Percentiles rank a stretch among this genome's conserved stretches.
These are phyloP conservation scores for Gobio gobio DNA, from an alignment of 2,113 vertebrate species.

Conservation along the genomic window DNA sequence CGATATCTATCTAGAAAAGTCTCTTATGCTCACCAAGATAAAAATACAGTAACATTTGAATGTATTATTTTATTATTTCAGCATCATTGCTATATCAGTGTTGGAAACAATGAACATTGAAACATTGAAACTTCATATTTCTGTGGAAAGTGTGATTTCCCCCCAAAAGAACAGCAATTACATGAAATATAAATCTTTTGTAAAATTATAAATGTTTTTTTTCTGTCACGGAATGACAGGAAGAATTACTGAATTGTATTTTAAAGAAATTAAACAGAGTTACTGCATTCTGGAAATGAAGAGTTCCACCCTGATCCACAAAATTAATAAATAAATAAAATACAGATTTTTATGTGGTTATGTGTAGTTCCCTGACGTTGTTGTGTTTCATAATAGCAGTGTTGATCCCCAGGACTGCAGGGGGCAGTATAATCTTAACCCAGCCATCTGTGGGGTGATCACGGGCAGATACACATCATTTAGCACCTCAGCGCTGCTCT, in stretches of 20 bases:
- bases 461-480: constrained; percentile 46
- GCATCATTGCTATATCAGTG: too few relatives aligned
- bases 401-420: constrained; percentile 70
- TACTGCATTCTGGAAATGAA: not conserved
- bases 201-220: not conserved
- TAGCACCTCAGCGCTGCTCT: constrained; percentile 25
- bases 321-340: not conserved
- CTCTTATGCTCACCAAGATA: too few relatives aligned
- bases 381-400: not conserved
- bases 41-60: too few relatives aligned
- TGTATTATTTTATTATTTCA: too few relatives aligned
- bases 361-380: not conserved
- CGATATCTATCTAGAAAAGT: too few relatives aligned
- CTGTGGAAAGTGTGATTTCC: too few relatives aligned
- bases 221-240: not conserved
- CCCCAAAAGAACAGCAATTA: not conserved
- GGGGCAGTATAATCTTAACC: constrained; percentile 82
- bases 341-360: not conserved
- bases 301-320: not conserved
- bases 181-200: not conserved
- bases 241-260: too few relatives aligned
- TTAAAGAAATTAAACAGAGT: too few relatives aligned
- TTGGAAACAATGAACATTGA: too few relatives aligned
- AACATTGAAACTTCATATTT: too few relatives aligned
- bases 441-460: constrained; percentile 10